phyloP scores from a whole-genome alignment of 2,888 invertebrate species.

The Thyatira batis region DNA sequence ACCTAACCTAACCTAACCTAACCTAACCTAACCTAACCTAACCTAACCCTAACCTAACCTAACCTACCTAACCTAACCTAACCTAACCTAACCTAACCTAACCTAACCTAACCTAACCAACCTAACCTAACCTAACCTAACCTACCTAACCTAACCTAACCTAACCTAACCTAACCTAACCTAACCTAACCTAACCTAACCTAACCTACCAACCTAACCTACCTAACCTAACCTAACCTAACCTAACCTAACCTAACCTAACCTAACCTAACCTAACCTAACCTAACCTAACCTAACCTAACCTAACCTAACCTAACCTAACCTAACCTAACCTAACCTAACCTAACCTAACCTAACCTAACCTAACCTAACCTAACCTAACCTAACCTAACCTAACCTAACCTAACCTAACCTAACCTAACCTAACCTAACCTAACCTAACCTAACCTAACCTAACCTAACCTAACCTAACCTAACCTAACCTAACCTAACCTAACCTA shows the following conservation, averaged over 20 bases:
- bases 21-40: conserved; percentile 13
- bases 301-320: conserved; percentile 13
- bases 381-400: conserved; percentile 16
- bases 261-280: conserved; percentile 19
- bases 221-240: conserved; percentile 19
- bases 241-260: conserved; percentile 24
- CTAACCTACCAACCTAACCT: conserved; percentile 7
- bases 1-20: conserved; percentile 16
- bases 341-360: conserved; percentile 12
- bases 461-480: conserved; percentile 26
- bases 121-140: conserved; percentile 13
- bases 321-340: conserved; percentile 5
- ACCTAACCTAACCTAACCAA: conserved; percentile 19
- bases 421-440: conserved; percentile 20
- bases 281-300: conserved; percentile 20
- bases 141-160: too few species aligned
- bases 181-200: too few species aligned
- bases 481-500: conserved; percentile 22
- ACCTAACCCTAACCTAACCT: conserved; percentile 8
- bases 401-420: conserved; percentile 17
- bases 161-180: too few species aligned
- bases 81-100: conserved; percentile 19
- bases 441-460: conserved; percentile 17
- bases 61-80: conserved; percentile 14
- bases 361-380: conserved; percentile 16